Evolutionary conservation across 2,888 invertebrate species (phyloP).

Genomic region (Chrysolina oricalcia): DNA sequence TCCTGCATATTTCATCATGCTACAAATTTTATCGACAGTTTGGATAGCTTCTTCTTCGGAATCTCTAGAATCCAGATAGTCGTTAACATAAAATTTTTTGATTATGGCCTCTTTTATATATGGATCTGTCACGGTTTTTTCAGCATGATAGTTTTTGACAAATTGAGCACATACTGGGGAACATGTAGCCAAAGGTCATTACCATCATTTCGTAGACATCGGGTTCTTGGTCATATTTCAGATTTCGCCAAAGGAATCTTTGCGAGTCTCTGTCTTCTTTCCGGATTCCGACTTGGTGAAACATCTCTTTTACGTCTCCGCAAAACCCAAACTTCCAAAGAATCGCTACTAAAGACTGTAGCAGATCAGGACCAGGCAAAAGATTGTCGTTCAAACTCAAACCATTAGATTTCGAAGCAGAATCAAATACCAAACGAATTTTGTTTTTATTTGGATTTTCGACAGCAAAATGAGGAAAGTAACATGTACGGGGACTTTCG

Average conservation of each 20-base stretch:
- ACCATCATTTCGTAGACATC: conserved; percentile 1
- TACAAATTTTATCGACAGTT: not conserved
- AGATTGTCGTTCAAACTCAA: not conserved
- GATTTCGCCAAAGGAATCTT: not conserved
- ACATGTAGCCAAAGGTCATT: not conserved
- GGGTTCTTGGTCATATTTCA: not conserved
- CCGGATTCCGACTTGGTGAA: not conserved
- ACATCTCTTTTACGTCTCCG: conserved; percentile 2
- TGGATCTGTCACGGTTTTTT: not conserved
- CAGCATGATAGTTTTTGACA: not conserved
- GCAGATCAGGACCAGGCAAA: no score
- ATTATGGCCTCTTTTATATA: not conserved
- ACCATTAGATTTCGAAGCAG: not conserved
- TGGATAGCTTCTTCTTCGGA: not conserved
- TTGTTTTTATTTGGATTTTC: conserved; percentile 1
- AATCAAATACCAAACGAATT: not conserved
- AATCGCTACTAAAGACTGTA: not conserved
- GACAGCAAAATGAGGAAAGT: not conserved
- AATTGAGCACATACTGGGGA: no score
- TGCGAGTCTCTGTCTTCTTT: not conserved
- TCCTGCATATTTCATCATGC: not conserved
- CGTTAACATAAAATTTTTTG: not conserved
- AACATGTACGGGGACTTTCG: not conserved
- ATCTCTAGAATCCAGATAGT: not conserved
- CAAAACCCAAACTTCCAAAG: conserved; percentile 2